Evolutionary conservation across 2,797 vertebrate species (phyloP).

Genomic region (Eulemur mongoz): DNA sequence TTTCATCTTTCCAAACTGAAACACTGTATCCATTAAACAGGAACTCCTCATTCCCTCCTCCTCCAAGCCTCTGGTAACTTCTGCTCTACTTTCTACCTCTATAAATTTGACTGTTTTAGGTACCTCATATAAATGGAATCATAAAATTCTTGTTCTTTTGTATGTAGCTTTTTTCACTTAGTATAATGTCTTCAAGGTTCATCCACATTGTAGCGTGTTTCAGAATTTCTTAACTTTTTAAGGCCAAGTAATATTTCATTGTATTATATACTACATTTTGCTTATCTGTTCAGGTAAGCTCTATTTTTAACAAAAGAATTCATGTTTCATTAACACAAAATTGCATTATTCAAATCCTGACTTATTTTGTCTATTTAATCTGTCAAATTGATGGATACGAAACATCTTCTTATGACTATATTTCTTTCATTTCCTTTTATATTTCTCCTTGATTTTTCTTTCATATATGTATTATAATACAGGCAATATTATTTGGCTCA

Average conservation of each 20-base stretch:
- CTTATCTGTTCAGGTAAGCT: background rate
- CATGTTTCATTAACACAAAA: background rate
- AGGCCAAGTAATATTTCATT: background rate
- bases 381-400: background rate
- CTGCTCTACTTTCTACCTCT: background rate
- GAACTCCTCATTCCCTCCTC: background rate
- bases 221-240: background rate
- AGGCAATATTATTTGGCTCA: background rate
- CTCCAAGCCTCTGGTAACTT: background rate
- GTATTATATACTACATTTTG: background rate
- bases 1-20: background rate
- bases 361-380: background rate
- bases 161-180: background rate
- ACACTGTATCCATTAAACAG: background rate
- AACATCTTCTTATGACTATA: background rate
- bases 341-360: background rate
- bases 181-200: background rate
- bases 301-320: background rate
- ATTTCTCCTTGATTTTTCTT: background rate
- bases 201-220: background rate
- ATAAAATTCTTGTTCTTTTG: background rate
- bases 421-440: background rate
- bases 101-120: background rate
- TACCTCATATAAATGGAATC: background rate
- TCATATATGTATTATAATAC: background rate